Evolutionary conservation across 1,140 invertebrate species (phyloP), one percentile per base, ranked within the genome.

Genomic region (Dendrolimus punctatus): DNA sequence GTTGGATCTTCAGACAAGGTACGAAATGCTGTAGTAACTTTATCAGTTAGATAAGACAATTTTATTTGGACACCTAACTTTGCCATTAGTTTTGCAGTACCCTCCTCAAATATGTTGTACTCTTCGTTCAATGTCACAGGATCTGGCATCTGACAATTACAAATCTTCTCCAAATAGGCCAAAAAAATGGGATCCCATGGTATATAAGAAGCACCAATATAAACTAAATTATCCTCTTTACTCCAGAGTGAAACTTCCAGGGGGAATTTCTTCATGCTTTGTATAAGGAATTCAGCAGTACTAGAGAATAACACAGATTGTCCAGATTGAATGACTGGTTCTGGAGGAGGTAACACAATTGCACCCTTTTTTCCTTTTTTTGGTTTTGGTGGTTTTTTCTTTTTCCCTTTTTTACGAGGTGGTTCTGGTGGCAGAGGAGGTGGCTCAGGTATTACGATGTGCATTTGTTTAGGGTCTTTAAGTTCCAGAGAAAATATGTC

Each of bases 401-500:
- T 80, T 49, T 63, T 66, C 42, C 62, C 66, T 57, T 77, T 80
- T 53, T 85, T 85, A 23, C 82, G 78, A 6, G 68, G 57, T 57
- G 79, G 78, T 7, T 80, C 76, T n/a, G 80, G 80, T 10, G 83
- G 83, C 37, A 84, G 57, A 36, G 80, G 83, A 8, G 69, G 75
- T 7, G 80, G 83, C 44, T 84, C 80, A n/a, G 83, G 83, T 49
- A 86, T 83, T 0, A 77, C 71, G 51, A 86, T 82, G 44, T 85
- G 71, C 76, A 85, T 75, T 67, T 76, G 73, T 55, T 85, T 86
- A 9, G 83, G 83, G 64, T 85, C 83, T 69, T 78, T 84, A 39
- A 86, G 56, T 58, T 86, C 81, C 6, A 86, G 58, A 8, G 83
- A 86, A 58, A 86, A 86, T 60, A 86, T 72, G 52, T 85, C 78